Percentiles rank a stretch among this genome's conserved stretches.
Conservation (phyloP, 2,113 vertebrate species). For the Rhegmatorhina hoffmannsi region DNA sequence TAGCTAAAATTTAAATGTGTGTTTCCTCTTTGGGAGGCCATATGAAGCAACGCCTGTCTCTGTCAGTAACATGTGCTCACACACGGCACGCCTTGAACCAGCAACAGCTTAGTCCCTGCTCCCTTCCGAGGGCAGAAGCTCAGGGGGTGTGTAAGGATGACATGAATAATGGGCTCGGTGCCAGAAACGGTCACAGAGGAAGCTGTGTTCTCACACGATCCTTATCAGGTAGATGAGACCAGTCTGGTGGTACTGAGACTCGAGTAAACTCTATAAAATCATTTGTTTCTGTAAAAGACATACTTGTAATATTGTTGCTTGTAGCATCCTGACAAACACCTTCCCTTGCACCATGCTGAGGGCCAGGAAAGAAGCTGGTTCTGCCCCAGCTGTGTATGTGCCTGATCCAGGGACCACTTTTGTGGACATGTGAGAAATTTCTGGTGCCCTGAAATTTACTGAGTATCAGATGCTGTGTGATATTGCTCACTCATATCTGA, state of each 20-base stretch:
- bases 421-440: neutral
- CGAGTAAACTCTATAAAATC: accelerated
- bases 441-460: neutral
- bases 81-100: neutral
- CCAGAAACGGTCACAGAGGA: neutral
- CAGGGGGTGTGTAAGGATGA: neutral
- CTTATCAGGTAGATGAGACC: neutral
- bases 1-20: neutral
- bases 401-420: accelerated
- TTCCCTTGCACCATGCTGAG: accelerated
- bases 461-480: neutral
- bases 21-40: neutral
- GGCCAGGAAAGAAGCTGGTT: neutral
- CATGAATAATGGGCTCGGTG: neutral
- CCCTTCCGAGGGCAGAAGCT: accelerated
- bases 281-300: neutral
- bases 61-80: neutral
- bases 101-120: neutral
- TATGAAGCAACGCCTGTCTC: neutral
- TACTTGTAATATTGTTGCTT: neutral
- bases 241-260: neutral
- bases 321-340: neutral
- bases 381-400: accelerated
- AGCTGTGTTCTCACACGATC: neutral
- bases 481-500: accelerated